phyloP scores from a whole-genome alignment of 1,140 invertebrate genomes.

The Drosophila pachea region DNA sequence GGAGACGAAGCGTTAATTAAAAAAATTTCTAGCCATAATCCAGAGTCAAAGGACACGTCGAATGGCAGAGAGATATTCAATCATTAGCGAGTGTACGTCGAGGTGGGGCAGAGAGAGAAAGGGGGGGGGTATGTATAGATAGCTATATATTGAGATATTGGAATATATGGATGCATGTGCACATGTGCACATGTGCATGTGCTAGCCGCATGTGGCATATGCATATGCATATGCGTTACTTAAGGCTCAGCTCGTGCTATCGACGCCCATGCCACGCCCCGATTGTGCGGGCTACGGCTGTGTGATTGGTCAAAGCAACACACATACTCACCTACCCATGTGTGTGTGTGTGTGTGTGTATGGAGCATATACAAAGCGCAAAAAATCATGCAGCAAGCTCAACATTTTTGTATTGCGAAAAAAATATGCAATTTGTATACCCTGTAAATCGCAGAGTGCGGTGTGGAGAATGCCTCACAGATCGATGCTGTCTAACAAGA shows the following conservation, averaged over 20 bases:
- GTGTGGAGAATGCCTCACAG: too few species aligned
- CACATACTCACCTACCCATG: neutral
- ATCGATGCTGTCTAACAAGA: too few species aligned
- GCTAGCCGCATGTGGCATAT: neutral
- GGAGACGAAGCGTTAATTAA: constrained; percentile 17
- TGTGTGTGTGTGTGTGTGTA: neutral
- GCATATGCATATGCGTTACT: constrained; percentile 19
- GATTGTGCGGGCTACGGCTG: constrained; percentile 36
- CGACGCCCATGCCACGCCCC: constrained; percentile 59
- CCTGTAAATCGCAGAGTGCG: neutral
- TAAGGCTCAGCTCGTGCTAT: constrained; percentile 1
- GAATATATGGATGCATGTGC: neutral
- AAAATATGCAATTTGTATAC: constrained; percentile 31
- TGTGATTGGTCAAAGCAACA: constrained; percentile 52
- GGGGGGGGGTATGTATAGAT: neutral
- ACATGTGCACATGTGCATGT: neutral
- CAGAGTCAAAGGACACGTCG: neutral
- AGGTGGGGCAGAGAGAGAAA: too few species aligned
- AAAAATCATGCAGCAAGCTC: constrained; percentile 30
- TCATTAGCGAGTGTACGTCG: constrained; percentile 25
- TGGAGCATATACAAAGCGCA: constrained; percentile 1
- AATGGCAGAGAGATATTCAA: constrained; percentile 6
- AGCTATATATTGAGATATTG: neutral
- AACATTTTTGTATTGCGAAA: constrained; percentile 29
- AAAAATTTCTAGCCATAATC: neutral